Evolutionary conservation across 2,888 invertebrate species (phyloP).

Genomic region (Acleris sparsana): DNA sequence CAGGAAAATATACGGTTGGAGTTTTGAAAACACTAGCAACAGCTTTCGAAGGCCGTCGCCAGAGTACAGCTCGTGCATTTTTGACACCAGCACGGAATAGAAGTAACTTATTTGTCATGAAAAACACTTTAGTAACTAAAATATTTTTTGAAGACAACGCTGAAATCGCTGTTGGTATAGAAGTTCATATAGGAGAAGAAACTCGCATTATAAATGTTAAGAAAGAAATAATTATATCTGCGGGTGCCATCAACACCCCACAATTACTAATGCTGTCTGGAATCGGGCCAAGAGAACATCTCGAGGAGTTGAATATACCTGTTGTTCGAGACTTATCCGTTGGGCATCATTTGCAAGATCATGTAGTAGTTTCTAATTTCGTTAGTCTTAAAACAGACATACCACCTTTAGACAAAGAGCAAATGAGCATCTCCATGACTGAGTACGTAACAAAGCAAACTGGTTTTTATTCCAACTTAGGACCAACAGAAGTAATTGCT

Average conservation of each 20-base stretch:
- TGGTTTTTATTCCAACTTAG: slow-evolving; percentile 86
- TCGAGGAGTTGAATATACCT: slow-evolving; percentile 50
- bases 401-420: slow-evolving; percentile 42
- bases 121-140: slow-evolving; percentile 66
- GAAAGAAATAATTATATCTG: slow-evolving; percentile 67
- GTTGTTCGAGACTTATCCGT: slow-evolving; percentile 58
- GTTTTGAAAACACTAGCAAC: slow-evolving; percentile 90
- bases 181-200: slow-evolving; percentile 50
- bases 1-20: slow-evolving; percentile 88
- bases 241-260: slow-evolving; percentile 64
- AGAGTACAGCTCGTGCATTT: slow-evolving; percentile 89
- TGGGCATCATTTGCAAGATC: slow-evolving; percentile 68
- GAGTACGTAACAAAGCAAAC: slow-evolving; percentile 57
- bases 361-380: slow-evolving; percentile 54
- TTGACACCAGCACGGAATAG: slow-evolving; percentile 66
- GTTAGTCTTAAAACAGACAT: slow-evolving; percentile 44
- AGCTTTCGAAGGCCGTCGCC: slow-evolving; percentile 85
- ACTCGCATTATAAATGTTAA: slow-evolving; percentile 47
- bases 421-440: slow-evolving; percentile 52
- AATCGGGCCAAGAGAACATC: slow-evolving; percentile 58
- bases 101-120: slow-evolving; percentile 54
- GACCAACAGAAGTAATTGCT: slow-evolving; percentile 86
- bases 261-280: slow-evolving; percentile 69
- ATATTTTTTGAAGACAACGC: slow-evolving; percentile 67
- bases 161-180: slow-evolving; percentile 58